phyloP scores from a whole-genome alignment of 30 jellyfish, hydroid and myxozoan genomes.

The Turritopsis rubra region DNA sequence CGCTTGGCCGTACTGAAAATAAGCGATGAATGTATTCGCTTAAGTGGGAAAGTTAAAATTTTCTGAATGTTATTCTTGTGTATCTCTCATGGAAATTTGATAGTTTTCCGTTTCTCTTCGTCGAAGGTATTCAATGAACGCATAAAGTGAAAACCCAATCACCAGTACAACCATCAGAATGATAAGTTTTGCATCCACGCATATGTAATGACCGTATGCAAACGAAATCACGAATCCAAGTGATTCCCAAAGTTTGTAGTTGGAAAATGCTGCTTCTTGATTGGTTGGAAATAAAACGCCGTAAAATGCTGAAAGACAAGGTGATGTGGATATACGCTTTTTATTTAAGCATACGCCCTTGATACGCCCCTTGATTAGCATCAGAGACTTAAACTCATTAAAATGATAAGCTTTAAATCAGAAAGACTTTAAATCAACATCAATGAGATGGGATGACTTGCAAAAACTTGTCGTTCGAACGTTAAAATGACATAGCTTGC shows the following conservation, averaged over 20 bases:
- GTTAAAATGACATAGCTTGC: no score
- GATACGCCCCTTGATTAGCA: no score
- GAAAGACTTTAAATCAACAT: no score
- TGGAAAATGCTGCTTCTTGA: slow-evolving; percentile 94
- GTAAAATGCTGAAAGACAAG: slow-evolving; percentile 64
- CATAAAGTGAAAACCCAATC: not conserved
- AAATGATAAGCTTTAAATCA: no score
- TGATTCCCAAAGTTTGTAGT: slow-evolving; percentile 73
- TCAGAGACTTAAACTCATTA: no score
- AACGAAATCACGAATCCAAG: slow-evolving; percentile 81
- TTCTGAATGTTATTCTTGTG: not conserved
- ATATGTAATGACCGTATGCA: slow-evolving; percentile 54
- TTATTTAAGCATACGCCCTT: no score
- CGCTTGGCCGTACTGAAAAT: no score
- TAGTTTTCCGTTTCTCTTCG: not conserved
- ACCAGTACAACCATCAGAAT: slow-evolving; percentile 33
- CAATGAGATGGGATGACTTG: no score
- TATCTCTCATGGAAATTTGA: not conserved
- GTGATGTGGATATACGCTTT: no score
- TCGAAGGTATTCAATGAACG: not conserved
- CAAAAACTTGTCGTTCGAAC: no score
- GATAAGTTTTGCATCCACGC: slow-evolving; percentile 59
- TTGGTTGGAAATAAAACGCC: slow-evolving; percentile 75
- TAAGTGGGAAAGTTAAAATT: no score
- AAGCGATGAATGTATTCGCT: no score